A percentile compares a stretch with the other conserved stretches of the same genome.
phyloP scores from a whole-genome alignment of 2,113 vertebrate genomes.

The Manacus vitellinus region DNA sequence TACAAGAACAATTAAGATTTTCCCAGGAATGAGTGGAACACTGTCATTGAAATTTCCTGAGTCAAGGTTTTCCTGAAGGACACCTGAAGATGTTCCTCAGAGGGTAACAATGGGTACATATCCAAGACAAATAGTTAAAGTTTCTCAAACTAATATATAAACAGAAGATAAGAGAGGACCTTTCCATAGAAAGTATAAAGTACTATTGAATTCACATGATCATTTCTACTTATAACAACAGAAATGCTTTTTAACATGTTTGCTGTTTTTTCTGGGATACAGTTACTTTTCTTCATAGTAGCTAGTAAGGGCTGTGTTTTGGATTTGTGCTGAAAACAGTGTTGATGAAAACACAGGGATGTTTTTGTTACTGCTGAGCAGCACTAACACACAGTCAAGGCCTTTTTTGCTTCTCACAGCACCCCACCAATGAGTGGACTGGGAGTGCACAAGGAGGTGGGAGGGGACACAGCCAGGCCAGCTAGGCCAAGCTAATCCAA shows the following conservation, averaged over 20 bases:
- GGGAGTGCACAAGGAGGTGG: background rate
- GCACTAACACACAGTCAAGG: background rate
- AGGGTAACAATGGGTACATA: background rate
- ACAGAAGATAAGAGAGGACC: background rate
- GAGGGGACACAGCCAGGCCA: background rate
- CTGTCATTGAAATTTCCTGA: background rate
- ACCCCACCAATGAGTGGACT: rapidly evolving
- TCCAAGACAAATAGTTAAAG: background rate
- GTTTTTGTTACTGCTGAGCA: background rate
- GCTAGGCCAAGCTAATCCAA: background rate
- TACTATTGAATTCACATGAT: background rate
- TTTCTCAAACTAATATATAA: background rate
- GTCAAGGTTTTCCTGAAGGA: background rate
- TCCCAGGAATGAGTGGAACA: background rate
- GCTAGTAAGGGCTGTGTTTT: background rate
- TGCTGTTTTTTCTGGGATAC: background rate
- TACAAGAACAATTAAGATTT: background rate
- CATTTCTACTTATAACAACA: background rate
- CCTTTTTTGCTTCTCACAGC: background rate
- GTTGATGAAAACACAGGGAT: background rate
- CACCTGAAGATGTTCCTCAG: background rate
- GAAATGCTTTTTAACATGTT: background rate
- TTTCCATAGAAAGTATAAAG: background rate
- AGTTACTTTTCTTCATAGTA: background rate
- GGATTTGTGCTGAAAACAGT: background rate